Percentiles rank a stretch among this genome's conserved stretches.
Evolutionary conservation across 2,797 vertebrate species (phyloP).

Genomic region (Sebastes minor): DNA sequence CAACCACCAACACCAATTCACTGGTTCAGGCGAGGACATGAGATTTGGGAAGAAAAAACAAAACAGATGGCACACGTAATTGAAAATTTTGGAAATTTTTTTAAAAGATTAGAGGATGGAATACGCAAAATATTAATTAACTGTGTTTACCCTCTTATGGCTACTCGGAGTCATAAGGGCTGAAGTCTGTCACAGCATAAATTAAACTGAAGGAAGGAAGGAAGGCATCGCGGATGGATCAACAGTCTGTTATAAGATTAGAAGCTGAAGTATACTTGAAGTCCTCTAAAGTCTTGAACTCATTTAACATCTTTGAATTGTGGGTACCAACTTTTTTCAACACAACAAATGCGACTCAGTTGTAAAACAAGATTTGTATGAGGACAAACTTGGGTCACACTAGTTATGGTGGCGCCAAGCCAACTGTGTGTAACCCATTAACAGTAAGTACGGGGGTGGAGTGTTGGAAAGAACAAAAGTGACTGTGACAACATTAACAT

Average conservation of each 20-base stretch:
- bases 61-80: not conserved
- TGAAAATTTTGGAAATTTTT: not conserved
- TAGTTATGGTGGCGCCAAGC: not conserved
- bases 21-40: not conserved
- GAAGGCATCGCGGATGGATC: not conserved
- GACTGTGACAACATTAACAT: constrained; percentile 5
- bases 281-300: too few relatives aligned
- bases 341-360: not conserved
- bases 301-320: not conserved
- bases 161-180: not conserved
- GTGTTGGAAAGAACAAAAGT: constrained; percentile 6
- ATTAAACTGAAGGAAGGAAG: not conserved
- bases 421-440: constrained; percentile 13
- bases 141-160: not conserved
- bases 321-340: not conserved
- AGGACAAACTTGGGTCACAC: not conserved
- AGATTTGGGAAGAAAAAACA: not conserved
- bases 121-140: not conserved
- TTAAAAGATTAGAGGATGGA: not conserved
- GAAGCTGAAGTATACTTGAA: not conserved
- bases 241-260: not conserved
- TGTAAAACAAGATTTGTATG: not conserved
- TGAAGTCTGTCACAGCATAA: not conserved
- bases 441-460: constrained; percentile 11
- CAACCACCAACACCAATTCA: not conserved